Evolutionary conservation across 2,797 vertebrate genomes (phyloP).

Genomic region (Galago senegalensis): DNA sequence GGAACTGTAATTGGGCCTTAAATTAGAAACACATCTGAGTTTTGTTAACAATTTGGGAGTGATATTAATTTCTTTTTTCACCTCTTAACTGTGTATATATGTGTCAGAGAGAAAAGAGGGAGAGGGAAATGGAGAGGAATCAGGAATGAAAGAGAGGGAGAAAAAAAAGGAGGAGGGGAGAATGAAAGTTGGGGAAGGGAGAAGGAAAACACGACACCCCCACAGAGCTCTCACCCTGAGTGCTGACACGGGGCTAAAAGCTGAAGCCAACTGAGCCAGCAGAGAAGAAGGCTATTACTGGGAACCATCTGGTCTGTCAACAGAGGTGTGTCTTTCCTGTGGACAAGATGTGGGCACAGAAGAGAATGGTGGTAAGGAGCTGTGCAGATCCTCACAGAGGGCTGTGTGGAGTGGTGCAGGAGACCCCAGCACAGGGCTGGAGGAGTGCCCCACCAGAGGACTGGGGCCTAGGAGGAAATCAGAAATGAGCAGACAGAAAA

Average conservation of each 20-base stretch:
- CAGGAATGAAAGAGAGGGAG: neutral
- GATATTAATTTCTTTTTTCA: constrained; percentile 77
- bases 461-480: neutral
- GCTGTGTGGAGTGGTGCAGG: neutral
- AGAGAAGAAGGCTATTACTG: neutral
- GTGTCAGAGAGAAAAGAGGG: constrained; percentile 3
- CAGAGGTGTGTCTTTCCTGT: neutral
- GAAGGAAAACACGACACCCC: neutral
- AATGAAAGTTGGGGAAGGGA: neutral
- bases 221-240: neutral
- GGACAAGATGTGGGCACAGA: neutral
- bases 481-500: neutral
- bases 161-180: neutral
- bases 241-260: neutral
- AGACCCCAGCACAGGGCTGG: neutral
- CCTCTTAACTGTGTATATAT: constrained; percentile 68
- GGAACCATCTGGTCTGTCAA: neutral
- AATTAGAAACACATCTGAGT: constrained; percentile 83
- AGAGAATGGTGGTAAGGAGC: neutral
- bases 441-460: neutral
- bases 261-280: neutral
- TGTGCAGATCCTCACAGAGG: neutral
- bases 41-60: constrained; percentile 80
- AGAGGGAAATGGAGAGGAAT: too few species aligned
- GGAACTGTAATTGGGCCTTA: constrained; percentile 73